Base-by-base conservation (phyloP, 2,888 invertebrate species). In the Harpagoxenus sublaevis region DNA sequence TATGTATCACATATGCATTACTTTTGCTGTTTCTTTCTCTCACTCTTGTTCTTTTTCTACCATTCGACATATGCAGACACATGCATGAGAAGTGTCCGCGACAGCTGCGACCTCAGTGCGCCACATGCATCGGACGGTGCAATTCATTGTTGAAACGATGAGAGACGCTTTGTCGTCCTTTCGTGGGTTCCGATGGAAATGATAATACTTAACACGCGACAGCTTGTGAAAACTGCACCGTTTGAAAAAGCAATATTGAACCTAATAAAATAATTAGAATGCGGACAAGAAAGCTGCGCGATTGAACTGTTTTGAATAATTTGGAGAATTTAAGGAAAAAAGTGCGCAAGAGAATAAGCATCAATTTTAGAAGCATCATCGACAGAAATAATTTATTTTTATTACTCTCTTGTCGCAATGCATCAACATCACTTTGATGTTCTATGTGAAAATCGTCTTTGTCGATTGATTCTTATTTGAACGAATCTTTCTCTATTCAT, bases 81-180 rank as follows among this genome's bases (percentile, higher is more conserved):
- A 57, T 39, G 42, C 66, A 28, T 31, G 9, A 48, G 78, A 78
- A 45, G 42, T 70, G 70, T 55, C 70, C 45, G 63, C 70, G 66
- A 77, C 83, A 83, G 83, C 83, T 83, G 83, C 45, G 57, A 31
- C 48, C 65, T 57, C 84, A 65, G 70, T 75, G 77, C 85, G 62
- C 84, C 83, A 84, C 78, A 77, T 89, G 87, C 83, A 71, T 62
- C 74, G 75, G 89, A 89, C 88, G 87, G 84, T 65, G 73, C 87
- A 84, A 89, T 89, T 87, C 86, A 88, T 89, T 88, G 79, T 74
- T 68, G 18, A 79, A 79, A 77, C 53, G 70, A 55, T n/a, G 23
- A 79, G 55, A 78, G 77, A 51, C 28, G 18, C 77, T 57, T 83
- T 39, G 48, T 78, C 84, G 77, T 78, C 78, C 65, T 84, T 70